Base-by-base conservation (phyloP, 2,113 vertebrate genomes). In the Laticauda laticaudata region DNA sequence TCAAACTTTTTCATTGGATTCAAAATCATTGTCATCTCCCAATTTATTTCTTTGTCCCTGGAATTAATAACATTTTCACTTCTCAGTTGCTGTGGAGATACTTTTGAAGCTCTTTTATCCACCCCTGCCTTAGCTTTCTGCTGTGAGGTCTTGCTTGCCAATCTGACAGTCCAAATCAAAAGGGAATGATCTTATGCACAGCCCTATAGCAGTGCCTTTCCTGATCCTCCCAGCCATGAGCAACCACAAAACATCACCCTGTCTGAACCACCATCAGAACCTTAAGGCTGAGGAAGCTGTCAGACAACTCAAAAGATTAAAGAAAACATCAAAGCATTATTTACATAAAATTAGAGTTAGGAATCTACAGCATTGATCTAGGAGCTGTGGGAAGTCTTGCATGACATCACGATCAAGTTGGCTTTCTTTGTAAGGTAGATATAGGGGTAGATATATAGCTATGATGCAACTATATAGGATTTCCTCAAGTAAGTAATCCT, bases 211-310 rank as follows among this genome's bases (percentile, higher is more conserved):
- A 64, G 95, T 94, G 96, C 21, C 54, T 26, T 92, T 75, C 34
- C 4, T 0, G 9, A 43, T 51, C 34, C 45, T 39, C 3, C 54
- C 14, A 81, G 64, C 69, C 26, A 21, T 0, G 1, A 89, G 93
- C 51, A 92, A 53, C 48, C 0, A 0, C 1, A 29, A 56, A 90
- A 39, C 48, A 18, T 39, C 93, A 91, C 64, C 2, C 91, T 89
- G 92, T 95, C 91, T 95, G 94, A 94, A 91, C 93, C 90, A 95
- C 48, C 26, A 89, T 59, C 86, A 69, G 94, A 93, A 94, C 64
- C 55, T 53, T 1, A 0, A 51, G 45, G 2, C 69, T 91, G 90
- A 89, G 85, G 34, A 95, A 93, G 85, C 86, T 91, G 3, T 0
- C 29, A 86, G 64, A 85, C 7, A 92, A 51, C 0, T 0, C 2